A percentile compares a stretch with the other conserved stretches of the same genome.
Conservation (phyloP, 2,888 invertebrate species). For the Dryobota labecula region DNA sequence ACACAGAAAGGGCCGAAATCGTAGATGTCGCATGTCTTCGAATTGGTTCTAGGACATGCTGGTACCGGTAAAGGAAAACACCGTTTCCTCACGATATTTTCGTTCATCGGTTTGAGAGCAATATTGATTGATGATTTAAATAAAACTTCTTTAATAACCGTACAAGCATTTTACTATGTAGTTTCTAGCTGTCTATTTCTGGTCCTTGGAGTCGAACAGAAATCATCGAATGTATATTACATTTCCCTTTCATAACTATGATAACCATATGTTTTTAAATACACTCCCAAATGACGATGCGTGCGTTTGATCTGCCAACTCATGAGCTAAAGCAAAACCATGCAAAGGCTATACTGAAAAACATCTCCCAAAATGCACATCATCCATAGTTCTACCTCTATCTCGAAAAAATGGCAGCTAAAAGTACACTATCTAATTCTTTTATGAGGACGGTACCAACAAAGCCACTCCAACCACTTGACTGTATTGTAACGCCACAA, state of each 20-base stretch:
- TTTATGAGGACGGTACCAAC: slow-evolving; percentile 51
- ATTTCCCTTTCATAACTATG: neutral
- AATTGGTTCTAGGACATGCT: neutral
- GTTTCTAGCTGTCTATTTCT: neutral
- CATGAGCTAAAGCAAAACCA: slow-evolving; percentile 4
- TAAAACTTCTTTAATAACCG: neutral
- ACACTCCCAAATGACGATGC: neutral
- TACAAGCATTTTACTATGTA: too few species aligned
- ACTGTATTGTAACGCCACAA: slow-evolving; percentile 64
- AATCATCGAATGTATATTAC: neutral
- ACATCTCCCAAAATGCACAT: neutral
- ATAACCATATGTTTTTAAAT: neutral
- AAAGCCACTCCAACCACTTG: slow-evolving; percentile 65
- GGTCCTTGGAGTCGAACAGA: neutral
- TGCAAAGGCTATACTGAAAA: neutral
- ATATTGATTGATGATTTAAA: neutral
- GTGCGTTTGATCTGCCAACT: neutral
- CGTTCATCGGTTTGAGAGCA: neutral
- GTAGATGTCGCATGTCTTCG: neutral
- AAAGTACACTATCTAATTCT: slow-evolving; percentile 39
- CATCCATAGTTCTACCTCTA: neutral
- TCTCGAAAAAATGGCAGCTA: slow-evolving; percentile 39
- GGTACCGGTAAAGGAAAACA: too few species aligned
- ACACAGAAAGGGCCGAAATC: neutral
- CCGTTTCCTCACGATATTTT: neutral